phyloP scores from a whole-genome alignment of 1,140 invertebrate species.

The Theocolax elegans region DNA sequence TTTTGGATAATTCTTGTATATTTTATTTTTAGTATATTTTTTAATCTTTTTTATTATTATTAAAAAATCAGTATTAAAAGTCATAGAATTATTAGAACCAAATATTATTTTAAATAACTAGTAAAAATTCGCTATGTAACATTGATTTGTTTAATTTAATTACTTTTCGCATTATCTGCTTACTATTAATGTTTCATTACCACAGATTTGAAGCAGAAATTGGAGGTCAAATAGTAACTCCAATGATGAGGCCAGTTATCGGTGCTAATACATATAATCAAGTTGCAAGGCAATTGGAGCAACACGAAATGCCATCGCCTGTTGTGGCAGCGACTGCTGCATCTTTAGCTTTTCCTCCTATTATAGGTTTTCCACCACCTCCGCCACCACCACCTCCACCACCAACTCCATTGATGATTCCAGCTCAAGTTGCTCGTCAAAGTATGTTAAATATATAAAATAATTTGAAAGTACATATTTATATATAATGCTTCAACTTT shows the following conservation, averaged over 20 bases:
- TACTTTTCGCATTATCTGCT: no score
- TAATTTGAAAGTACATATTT: no score
- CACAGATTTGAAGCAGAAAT: constrained; percentile 88
- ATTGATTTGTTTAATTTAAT: no score
- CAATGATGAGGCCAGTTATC: constrained; percentile 72
- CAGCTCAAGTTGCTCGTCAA: constrained; percentile 70
- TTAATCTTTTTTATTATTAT: no score
- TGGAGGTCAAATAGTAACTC: constrained; percentile 71
- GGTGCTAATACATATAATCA: constrained; percentile 75
- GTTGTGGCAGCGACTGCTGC: constrained; percentile 60
- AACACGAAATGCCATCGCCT: constrained; percentile 65
- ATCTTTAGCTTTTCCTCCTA: constrained; percentile 55
- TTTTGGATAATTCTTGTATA: no score
- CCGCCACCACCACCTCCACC: constrained; percentile 72
- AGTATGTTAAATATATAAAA: constrained; percentile 48
- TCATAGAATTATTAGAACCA: no score
- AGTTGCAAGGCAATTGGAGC: constrained; percentile 74
- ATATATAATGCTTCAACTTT: no score
- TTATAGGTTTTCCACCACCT: constrained; percentile 63
- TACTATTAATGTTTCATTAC: constrained; percentile 26
- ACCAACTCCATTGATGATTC: constrained; percentile 69
- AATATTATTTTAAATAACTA: no score
- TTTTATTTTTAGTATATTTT: no score
- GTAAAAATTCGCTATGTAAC: no score
- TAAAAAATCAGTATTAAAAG: no score